Evolutionary conservation across 2,113 vertebrate species (phyloP), one percentile per base, ranked within the genome.

Genomic region (Phalacrocorax aristotelis): DNA sequence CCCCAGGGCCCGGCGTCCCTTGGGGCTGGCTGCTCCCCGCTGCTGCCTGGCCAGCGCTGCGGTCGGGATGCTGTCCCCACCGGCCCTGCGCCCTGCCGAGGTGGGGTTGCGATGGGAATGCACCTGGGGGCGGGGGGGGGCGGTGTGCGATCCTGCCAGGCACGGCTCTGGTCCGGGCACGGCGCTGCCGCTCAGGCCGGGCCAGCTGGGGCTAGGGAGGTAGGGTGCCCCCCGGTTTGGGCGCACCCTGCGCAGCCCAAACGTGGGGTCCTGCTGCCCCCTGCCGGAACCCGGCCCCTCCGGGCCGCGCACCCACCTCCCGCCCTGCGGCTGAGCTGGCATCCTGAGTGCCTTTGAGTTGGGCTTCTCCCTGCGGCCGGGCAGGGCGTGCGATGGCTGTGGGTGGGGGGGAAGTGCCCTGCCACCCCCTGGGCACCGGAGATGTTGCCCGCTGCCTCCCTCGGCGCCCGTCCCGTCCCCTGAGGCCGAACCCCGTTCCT

Each of bases 381-480:
- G 36, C 40, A 8, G 27, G 22, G 30, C 5, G 26, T 29, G 65
- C 2, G 5, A 7, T 26, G 42, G 52, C 20, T 30, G 7, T 10
- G 65, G 40, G 18, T 8, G 12, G 12, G 23, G 22, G 10, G 4
- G 44, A 13, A 6, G 13, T 7, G 61, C 14, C n/a, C 58, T 12
- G 52, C 15, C 16, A 1, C 14, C 26, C n/a, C 32, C 3, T 44
- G 30, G 16, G 17, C 54, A n/a, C 26, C 7, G 6, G 65, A 20
- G 66, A 1, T 20, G 69, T 42, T 30, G 65, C 21, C 49, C 36
- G 1, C 64, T n/a, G 68, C 36, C 44, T 26, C 19, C 34, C 40
- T 66, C 17, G 1, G 11, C 4, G 7, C 29, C 55, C 9, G 0
- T 34, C 51, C 57, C 18, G 1, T 26, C 58, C 23, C 21, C 69